Conservation (phyloP, 64 coral and sea anemone genomes). For the Montipora cactus region DNA sequence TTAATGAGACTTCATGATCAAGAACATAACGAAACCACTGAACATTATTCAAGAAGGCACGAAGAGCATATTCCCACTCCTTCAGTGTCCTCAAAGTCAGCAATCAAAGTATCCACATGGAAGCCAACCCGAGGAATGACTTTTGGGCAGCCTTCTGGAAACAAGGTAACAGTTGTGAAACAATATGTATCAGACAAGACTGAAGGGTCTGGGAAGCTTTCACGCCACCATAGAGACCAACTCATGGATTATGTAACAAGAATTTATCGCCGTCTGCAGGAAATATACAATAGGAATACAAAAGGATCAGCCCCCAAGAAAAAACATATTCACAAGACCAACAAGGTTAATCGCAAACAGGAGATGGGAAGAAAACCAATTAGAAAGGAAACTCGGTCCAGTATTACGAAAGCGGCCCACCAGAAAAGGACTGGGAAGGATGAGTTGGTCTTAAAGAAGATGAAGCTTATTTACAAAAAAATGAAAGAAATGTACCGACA, state of each 20-base stretch:
- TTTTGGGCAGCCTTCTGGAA: background rate
- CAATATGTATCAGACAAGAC: background rate
- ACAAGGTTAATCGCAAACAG: background rate
- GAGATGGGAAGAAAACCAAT: background rate
- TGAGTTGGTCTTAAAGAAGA: constrained; percentile 28
- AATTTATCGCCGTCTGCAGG: constrained; percentile 49
- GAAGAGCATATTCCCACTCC: constrained; percentile 36
- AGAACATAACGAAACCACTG: background rate
- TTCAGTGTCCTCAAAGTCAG: background rate
- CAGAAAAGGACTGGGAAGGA: constrained; percentile 18
- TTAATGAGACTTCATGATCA: background rate
- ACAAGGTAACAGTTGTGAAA: constrained; percentile 9
- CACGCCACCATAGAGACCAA: background rate
- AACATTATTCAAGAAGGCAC: background rate
- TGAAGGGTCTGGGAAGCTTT: background rate
- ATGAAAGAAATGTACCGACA: constrained; percentile 67
- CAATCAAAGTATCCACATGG: background rate
- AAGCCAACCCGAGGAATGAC: background rate
- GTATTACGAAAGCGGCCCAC: constrained; percentile 1
- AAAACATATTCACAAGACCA: background rate
- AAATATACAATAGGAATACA: constrained; percentile 14
- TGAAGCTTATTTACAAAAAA: constrained; percentile 51
- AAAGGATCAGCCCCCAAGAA: background rate
- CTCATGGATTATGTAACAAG: constrained; percentile 68
- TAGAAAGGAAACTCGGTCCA: background rate